These are phyloP conservation scores for Spatulosminthurus flaviceps DNA, from an alignment of 2,888 invertebrate species.

Conservation along the genomic window DNA sequence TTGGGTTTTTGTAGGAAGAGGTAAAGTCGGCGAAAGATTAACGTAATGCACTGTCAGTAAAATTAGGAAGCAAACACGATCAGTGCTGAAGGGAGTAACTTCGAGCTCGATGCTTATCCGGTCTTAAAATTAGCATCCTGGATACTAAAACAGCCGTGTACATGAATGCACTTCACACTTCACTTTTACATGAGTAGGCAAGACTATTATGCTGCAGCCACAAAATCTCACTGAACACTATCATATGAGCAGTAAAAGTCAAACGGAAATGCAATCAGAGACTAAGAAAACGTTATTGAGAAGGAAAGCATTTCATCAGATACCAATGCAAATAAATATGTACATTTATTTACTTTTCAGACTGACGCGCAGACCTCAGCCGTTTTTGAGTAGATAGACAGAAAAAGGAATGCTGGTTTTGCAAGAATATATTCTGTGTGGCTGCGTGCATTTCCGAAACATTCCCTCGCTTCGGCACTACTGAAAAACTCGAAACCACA, in stretches of 20 bases:
- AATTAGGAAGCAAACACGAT: background rate
- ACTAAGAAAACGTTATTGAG: constrained; percentile 31
- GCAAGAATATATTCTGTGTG: no score
- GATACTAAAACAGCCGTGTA: background rate
- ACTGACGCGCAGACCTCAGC: background rate
- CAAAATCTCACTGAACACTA: constrained; percentile 7
- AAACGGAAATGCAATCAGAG: constrained; percentile 39
- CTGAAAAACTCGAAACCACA: constrained; percentile 29
- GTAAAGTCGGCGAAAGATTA: background rate
- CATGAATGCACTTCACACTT: background rate
- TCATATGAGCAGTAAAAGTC: constrained; percentile 37
- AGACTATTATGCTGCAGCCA: background rate
- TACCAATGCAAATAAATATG: constrained; percentile 32
- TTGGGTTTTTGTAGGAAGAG: no score
- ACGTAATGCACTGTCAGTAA: background rate
- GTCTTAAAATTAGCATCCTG: constrained; percentile 8
- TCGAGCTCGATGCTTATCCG: background rate
- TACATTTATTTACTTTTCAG: constrained; percentile 30
- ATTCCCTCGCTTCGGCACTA: background rate
- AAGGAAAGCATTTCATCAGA: constrained; percentile 22
- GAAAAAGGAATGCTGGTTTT: background rate
- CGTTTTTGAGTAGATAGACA: background rate
- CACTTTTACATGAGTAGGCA: background rate
- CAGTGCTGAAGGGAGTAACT: background rate
- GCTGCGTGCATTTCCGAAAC: background rate